Conservation (phyloP, 2,797 vertebrate genomes). For the Falco biarmicus region DNA sequence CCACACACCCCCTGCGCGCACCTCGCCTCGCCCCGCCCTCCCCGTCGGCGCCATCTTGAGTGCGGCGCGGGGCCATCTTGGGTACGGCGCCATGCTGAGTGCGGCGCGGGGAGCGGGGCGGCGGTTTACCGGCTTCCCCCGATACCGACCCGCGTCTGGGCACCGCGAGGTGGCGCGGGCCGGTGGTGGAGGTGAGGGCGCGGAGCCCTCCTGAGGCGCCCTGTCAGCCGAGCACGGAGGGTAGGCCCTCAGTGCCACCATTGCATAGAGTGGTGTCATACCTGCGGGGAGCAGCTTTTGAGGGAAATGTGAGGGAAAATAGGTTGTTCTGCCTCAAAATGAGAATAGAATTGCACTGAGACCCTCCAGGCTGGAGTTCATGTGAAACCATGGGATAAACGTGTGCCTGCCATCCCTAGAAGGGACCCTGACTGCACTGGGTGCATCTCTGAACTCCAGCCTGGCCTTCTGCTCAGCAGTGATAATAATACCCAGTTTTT, state of each 20-base stretch:
- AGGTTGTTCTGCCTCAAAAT: not conserved
- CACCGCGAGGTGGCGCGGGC: not conserved
- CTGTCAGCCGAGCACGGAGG: rapidly evolving
- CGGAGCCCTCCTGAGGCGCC: not conserved
- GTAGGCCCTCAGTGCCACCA: too few relatives aligned
- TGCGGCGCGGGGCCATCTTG: conserved; percentile 4
- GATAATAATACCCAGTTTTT: not conserved
- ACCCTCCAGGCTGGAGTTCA: not conserved
- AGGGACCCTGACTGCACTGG: not conserved
- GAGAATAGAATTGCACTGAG: not conserved
- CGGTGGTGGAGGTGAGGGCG: not conserved
- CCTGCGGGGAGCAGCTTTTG: rapidly evolving
- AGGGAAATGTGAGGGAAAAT: not conserved
- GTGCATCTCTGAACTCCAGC: not conserved
- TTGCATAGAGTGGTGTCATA: rapidly evolving
- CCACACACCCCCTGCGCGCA: not conserved
- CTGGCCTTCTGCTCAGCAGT: not conserved
- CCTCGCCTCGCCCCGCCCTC: not conserved
- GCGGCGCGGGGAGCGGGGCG: rapidly evolving
- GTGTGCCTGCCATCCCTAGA: rapidly evolving
- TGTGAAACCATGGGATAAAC: not conserved
- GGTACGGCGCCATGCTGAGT: not conserved
- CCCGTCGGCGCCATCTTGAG: not conserved
- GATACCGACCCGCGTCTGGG: not conserved
- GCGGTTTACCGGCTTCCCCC: not conserved